Percentiles rank a stretch among this genome's conserved stretches.
phyloP scores from a whole-genome alignment of 2,113 vertebrate genomes.

The Etia nguti region DNA sequence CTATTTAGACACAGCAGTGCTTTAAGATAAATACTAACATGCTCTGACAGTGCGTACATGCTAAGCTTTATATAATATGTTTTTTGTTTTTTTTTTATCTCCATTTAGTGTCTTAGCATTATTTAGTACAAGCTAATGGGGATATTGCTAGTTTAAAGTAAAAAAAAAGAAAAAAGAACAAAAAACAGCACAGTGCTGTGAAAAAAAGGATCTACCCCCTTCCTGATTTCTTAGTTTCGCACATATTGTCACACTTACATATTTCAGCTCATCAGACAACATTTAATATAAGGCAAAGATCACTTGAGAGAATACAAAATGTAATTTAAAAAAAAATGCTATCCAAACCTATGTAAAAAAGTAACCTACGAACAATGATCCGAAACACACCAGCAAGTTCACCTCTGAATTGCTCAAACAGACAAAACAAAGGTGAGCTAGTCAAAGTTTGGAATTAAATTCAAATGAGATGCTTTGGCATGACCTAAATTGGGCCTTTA shows the following conservation, averaged over 20 bases:
- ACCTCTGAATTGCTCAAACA: not conserved
- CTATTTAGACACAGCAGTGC: not conserved
- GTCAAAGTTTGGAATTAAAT: not conserved
- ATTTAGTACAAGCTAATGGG: not conserved
- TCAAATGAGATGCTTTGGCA: not conserved
- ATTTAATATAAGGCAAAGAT: not conserved
- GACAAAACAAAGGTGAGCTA: not conserved
- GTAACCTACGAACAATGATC: not conserved
- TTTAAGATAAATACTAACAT: not conserved
- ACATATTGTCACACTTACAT: no score
- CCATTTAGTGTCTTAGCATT: not conserved
- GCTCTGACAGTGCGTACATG: not conserved
- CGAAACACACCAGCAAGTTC: not conserved
- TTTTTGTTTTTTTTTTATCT: not conserved
- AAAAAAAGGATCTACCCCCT: no score
- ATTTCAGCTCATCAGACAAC: no score
- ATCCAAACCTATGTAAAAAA: not conserved
- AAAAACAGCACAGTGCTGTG: not conserved
- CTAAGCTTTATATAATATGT: not conserved
- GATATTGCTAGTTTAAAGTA: not conserved
- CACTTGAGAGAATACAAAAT: not conserved
- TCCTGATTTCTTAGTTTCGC: no score
- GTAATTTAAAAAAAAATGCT: accelerated
- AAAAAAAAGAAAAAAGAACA: not conserved
- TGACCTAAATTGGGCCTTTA: not conserved